phyloP scores from a whole-genome alignment of 2,888 invertebrate species.

The Ferrisia virgata region DNA sequence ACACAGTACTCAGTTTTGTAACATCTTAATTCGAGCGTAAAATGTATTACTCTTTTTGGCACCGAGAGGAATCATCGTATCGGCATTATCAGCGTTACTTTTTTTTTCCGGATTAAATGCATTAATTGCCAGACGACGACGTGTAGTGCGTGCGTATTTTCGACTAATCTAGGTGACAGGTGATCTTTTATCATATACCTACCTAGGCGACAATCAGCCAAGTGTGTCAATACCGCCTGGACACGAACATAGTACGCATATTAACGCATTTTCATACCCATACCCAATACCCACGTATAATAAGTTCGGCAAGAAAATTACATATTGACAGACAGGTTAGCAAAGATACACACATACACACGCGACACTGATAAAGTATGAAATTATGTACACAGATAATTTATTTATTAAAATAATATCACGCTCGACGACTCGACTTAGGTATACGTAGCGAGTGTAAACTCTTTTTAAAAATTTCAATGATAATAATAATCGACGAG shows the following conservation, averaged over 20 bases:
- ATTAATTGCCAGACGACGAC: background rate
- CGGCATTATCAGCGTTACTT: background rate
- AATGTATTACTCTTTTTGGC: background rate
- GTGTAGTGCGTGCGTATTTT: background rate
- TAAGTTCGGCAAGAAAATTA: background rate
- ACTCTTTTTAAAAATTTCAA: too few relatives aligned
- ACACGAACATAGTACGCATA: background rate
- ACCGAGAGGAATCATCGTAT: background rate
- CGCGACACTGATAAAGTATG: background rate
- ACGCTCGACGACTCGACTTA: background rate
- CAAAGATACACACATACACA: too few relatives aligned
- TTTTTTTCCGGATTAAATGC: background rate
- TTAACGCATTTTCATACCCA: too few relatives aligned
- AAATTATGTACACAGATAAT: background rate
- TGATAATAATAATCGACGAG: background rate
- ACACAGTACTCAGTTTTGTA: too few relatives aligned
- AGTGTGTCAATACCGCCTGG: background rate
- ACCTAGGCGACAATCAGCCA: background rate
- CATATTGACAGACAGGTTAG: background rate
- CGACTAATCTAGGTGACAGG: background rate
- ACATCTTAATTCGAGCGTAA: conserved; percentile 2
- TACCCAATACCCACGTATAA: too few relatives aligned
- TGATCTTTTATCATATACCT: background rate
- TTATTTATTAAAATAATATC: background rate
- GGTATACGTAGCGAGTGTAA: too few relatives aligned